Percentiles rank a stretch among this genome's conserved stretches.
Conservation (phyloP, 2,888 invertebrate genomes). For the Sabellastarte sp. region DNA sequence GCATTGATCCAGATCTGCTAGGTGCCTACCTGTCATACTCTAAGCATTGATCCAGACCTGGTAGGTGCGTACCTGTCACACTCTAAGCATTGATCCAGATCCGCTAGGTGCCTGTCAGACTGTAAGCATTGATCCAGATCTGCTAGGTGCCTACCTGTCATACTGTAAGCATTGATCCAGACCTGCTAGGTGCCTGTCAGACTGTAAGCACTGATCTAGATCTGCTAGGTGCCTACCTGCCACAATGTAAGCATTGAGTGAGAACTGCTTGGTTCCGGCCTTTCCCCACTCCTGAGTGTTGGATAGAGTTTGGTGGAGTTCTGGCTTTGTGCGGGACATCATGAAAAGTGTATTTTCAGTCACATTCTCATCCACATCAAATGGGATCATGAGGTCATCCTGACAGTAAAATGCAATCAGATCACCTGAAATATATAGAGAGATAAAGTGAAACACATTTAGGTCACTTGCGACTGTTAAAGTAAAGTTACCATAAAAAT, state of each 20-base stretch:
- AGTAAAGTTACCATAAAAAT: too few species aligned
- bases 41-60: too few species aligned
- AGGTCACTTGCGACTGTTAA: too few species aligned
- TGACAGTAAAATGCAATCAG: constrained; percentile 28
- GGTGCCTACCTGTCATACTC: too few species aligned
- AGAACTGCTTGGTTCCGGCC: constrained; percentile 15
- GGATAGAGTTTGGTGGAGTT: background rate
- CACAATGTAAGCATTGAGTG: constrained; percentile 18
- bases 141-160: constrained; percentile 10
- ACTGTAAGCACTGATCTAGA: too few species aligned
- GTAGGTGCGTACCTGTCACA: too few species aligned
- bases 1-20: too few species aligned
- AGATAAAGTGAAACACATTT: too few species aligned
- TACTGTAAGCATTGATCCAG: constrained; percentile 19
- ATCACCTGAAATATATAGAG: too few species aligned
- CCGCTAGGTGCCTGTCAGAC: too few species aligned
- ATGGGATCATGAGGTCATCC: constrained; percentile 16
- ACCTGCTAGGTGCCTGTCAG: constrained; percentile 13
- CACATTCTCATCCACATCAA: constrained; percentile 12
- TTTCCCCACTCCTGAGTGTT: constrained; percentile 5
- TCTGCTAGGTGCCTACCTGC: constrained; percentile 11
- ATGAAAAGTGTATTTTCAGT: constrained; percentile 15
- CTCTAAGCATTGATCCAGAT: too few species aligned
- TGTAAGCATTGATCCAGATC: too few species aligned
- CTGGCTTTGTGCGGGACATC: background rate